A percentile compares a stretch with the other conserved stretches of the same genome.
phyloP scores from a whole-genome alignment of 1,140 invertebrate species.

The Procambarus virginalis region DNA sequence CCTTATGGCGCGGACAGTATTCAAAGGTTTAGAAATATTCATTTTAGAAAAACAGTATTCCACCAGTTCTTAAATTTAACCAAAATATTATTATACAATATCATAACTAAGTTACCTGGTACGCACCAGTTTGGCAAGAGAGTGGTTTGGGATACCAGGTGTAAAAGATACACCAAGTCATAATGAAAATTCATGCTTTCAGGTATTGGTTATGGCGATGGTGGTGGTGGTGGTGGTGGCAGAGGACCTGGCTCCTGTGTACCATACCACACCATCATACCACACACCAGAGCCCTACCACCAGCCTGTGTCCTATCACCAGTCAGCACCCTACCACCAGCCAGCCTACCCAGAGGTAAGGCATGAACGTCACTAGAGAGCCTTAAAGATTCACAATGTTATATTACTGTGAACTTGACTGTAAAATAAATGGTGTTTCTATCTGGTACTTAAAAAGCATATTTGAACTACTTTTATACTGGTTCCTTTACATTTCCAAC shows the following conservation, averaged over 20 bases:
- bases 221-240: neutral
- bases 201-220: neutral
- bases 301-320: neutral
- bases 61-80: too few species aligned
- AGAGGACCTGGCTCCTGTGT: neutral
- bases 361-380: neutral
- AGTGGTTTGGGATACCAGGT: too few species aligned
- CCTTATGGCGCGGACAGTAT: too few species aligned
- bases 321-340: neutral
- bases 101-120: too few species aligned
- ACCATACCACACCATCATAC: neutral
- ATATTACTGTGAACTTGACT: neutral
- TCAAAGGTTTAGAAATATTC: too few species aligned
- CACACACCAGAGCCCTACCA: neutral
- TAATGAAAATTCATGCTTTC: neutral
- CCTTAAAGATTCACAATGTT: neutral
- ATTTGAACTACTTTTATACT: neutral
- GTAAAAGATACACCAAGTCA: too few species aligned
- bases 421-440: too few species aligned
- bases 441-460: neutral
- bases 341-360: conserved; percentile 19
- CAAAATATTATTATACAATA: too few species aligned
- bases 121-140: too few species aligned
- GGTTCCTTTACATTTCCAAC: too few species aligned
- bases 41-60: too few species aligned